Base-by-base conservation (phyloP, 2,888 invertebrate species). In the Drosophila testacea region DNA sequence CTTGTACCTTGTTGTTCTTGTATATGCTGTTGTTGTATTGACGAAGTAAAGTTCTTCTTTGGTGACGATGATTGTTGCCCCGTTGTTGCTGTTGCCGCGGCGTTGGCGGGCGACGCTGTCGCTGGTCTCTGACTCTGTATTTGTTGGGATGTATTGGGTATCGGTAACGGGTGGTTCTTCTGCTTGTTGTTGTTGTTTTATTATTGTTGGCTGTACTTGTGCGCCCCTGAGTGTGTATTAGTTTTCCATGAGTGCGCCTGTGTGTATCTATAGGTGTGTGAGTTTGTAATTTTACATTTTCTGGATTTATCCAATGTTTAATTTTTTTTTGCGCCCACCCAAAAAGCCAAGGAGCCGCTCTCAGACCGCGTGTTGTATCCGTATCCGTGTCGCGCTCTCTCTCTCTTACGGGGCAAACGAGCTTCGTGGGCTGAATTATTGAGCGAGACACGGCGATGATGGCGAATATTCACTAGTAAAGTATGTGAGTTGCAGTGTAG, bases 261-360 rank as follows among this genome's bases (percentile, higher is more conserved):
- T 68, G 48, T 73, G 63, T 65, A 39, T 72, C 46, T 68, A 62
- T 79, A 77, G 68, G 38, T 70, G 51, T 73, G 69, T 79, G 66
- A 69, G 55, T 77, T 47, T 79, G 81, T 82, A 79, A 84, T 87
- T 84, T 84, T 84, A 84, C 83, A 84, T 84, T 84, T 84, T 84
- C 85, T 80, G 82, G 77, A 84, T 84, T 84, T 84, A 87, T 87
- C 79, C 82, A 84, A 87, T 84, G 80, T 74, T 85, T 85, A 87
- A 84, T 79, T 78, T 87, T 72, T 32, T 32, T 32, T 7, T 75
- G 82, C 55, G 55, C 83, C 87, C 83, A 87, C 88, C 85, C 82
- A 87, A 87, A 87, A 69, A 65, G 69, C 64, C 54, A 65, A 65
- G 72, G 75, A 72, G 73, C 44, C 69, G 62, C 51, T 72, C 70